Evolutionary conservation across 2,888 invertebrate genomes (phyloP), one percentile per base, ranked within the genome.

Genomic region (Andrena camellia): DNA sequence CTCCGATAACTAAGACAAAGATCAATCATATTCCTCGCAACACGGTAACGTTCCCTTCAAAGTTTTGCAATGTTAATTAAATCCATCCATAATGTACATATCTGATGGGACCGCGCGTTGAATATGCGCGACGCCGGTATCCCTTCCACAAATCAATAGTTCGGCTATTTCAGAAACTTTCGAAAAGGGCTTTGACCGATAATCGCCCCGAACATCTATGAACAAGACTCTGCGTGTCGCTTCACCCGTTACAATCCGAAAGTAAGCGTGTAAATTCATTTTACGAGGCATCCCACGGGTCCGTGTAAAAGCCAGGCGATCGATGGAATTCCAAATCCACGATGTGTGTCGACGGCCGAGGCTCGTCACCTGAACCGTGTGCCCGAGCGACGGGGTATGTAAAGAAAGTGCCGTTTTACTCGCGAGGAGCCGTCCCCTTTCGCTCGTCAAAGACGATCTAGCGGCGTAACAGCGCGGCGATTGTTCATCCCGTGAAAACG

Each of bases 361-460:
- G 3, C 17, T 60, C 69, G 64, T 81, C 73, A 64, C 50, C 31
- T 8, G 54, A 68, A 17, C 1, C 50, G 50, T 33, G 42, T 6
- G 31, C 29, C 26, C 42, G 42, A n/a, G 48, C 17, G 17, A 17
- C 42, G 13, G 17, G 8, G 52, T 66, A 48, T 31, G 69, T 71
- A 67, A 68, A 81, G 83, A 81, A 77, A 87, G 68, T 85, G 79
- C 70, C 70, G 78, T 83, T 83, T 83, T 81, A 48, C 75, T n/a
- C 35, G 8, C n/a, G 13, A 42, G 63, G 13, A 3, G 54, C 50
- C 31, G 57, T 64, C 66, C 62, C 33, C 70, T 69, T 20, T 81
- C 57, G 33, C 54, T 80, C 29, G 6, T 5, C 50, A 26, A 33
- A 20, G 2, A 20, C 48, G 13, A 60, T 20, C 42, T 64, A 57